Evolutionary conservation across 1,140 invertebrate genomes (phyloP).

Genomic region (Procambarus clarkii): DNA sequence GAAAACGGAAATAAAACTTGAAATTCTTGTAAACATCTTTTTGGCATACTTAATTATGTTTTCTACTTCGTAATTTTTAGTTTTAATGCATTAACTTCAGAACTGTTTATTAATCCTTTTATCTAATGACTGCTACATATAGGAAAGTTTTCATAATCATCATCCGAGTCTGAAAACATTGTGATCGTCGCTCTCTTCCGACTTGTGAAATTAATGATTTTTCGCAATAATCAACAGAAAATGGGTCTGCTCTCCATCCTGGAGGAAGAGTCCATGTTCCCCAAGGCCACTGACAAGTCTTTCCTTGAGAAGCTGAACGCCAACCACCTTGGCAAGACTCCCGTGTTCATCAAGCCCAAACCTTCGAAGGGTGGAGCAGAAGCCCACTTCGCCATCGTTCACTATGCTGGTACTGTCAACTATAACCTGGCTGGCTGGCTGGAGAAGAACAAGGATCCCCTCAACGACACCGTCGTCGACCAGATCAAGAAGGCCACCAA

Average conservation of each 20-base stretch:
- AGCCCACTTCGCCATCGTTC: slow-evolving; percentile 74
- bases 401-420: slow-evolving; percentile 51
- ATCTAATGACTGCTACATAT: too few relatives aligned
- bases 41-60: too few relatives aligned
- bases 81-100: too few relatives aligned
- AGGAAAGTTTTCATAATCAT: too few relatives aligned
- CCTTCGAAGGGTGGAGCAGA: slow-evolving; percentile 79
- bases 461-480: slow-evolving; percentile 44
- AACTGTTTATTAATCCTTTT: too few relatives aligned
- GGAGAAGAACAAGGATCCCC: slow-evolving; percentile 53
- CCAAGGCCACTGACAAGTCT: slow-evolving; percentile 83
- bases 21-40: too few relatives aligned
- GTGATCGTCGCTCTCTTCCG: too few relatives aligned
- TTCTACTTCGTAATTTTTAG: too few relatives aligned
- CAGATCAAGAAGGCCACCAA: slow-evolving; percentile 95
- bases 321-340: slow-evolving; percentile 81
- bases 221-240: slow-evolving; percentile 75
- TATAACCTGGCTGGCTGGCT: slow-evolving; percentile 39
- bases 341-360: slow-evolving; percentile 81
- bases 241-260: slow-evolving; percentile 89
- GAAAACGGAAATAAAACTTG: too few relatives aligned
- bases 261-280: slow-evolving; percentile 85
- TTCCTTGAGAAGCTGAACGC: slow-evolving; percentile 76
- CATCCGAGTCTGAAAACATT: too few relatives aligned
- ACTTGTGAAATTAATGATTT: neutral